Percentiles rank a stretch among this genome's conserved stretches.
These are phyloP conservation scores for Pantherophis guttatus DNA, from an alignment of 2,113 vertebrate genomes.

Conservation along the genomic window DNA sequence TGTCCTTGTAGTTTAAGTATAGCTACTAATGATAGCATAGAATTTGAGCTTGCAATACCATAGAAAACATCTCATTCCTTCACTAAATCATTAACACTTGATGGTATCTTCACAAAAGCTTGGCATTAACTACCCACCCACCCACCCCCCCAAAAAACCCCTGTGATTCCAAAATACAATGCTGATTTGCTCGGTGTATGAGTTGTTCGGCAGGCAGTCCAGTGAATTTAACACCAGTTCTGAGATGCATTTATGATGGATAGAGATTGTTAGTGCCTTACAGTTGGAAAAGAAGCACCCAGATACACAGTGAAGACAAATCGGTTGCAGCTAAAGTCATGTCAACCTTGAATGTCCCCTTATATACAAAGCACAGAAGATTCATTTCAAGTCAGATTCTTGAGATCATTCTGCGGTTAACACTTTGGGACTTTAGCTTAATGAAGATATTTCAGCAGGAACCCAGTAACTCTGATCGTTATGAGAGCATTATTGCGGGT, in stretches of 20 bases:
- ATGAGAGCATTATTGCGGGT: not conserved
- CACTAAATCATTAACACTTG: not conserved
- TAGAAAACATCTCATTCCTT: not conserved
- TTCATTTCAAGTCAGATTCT: slow-evolving; percentile 1
- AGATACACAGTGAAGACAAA: not conserved
- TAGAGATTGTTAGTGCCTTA: not conserved
- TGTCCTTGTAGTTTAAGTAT: slow-evolving; percentile 8
- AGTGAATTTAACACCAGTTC: not conserved
- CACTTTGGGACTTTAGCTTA: not conserved
- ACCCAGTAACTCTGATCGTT: not conserved
- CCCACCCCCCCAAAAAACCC: not conserved
- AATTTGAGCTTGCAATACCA: slow-evolving; percentile 4
- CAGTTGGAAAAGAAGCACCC: not conserved
- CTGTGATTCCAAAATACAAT: not conserved
- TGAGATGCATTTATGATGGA: not conserved
- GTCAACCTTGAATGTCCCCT: slow-evolving; percentile 34
- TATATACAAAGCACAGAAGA: not conserved
- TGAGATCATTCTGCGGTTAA: not conserved
- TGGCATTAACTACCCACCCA: not conserved
- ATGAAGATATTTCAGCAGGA: not conserved
- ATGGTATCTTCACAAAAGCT: not conserved
- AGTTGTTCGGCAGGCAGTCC: not conserved
- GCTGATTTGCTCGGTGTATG: too few relatives aligned
- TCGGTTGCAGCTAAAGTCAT: slow-evolving; percentile 8
- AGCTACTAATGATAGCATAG: not conserved